Evolutionary conservation across 2,797 vertebrate species (phyloP), one percentile per base, ranked within the genome.

Genomic region (Scyliorhinus canicula): DNA sequence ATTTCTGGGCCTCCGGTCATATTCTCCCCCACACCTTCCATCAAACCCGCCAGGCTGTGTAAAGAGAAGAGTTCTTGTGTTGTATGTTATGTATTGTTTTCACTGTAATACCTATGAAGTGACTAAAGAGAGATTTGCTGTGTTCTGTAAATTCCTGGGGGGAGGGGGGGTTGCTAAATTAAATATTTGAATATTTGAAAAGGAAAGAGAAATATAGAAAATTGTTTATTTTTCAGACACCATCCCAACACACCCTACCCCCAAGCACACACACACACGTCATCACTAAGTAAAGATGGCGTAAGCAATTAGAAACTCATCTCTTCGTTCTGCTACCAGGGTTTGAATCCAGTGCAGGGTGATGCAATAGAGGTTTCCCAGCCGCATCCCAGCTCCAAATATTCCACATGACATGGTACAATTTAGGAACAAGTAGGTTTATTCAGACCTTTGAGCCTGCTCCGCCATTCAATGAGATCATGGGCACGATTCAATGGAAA

Each of bases 171-270:
- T 50, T 21, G 40, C 44, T 71, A 93, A 71, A 94, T 50, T 94
- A 94, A 93, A 71, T 52, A 71, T 74, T 50, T 94, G 93, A 93
- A 71, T 52, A 71, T 74, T 50, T 94, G 93, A 14, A 94, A 94
- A 52, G 1, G n/a, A 91, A 94, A 52, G 26, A 50, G 24, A 71
- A 11, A 52, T 4, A 71, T 28, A n/a, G 52, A 88, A 55, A 16
- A 88, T 44, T 2, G 57, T 91, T 91, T 24, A 91, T 24, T 91
- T n/a, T 26, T 44, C 60, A 24, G 88, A 91, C 35, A n/a, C 14
- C 28, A 31, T 35, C 11, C 12, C 12, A 3, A 31, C 35, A 60
- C 57, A 9, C 12, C 12, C 57, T 1, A 60, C 69, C 11, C 28
- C 3, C 11, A 55, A 9, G 9, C 55, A 55, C 9, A 55, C 55